Base-by-base conservation (phyloP, 2,888 invertebrate genomes). In the Amphimallon solstitiale region DNA sequence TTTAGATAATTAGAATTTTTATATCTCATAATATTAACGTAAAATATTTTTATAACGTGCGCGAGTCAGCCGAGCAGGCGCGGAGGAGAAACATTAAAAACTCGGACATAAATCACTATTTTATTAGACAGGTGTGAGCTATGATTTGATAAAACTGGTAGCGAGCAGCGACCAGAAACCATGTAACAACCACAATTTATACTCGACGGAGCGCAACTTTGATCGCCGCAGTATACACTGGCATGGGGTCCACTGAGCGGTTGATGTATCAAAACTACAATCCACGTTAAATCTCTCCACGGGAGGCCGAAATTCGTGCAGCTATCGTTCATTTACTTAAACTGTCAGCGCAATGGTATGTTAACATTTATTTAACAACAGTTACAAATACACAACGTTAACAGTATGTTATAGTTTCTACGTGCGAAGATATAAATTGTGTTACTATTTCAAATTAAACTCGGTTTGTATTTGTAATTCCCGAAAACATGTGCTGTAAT, bases 291-390 rank as follows among this genome's bases (percentile, higher is more conserved):
- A 68, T 66, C 69, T 63, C 71, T 59, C 71, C 35, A 63, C 71
- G 66, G 70, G 71, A 69, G 68, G 52, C 69, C 54, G 66, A 69
- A 69, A 69, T 71, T 68, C 68, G 66, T 66, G 66, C 66, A 66
- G 71, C 69, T 66, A 69, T 71, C 67, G 69, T 69, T 78, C 77
- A 78, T 78, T 78, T 78, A 70, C 62, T 68, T 73, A 74, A 74
- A 72, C 76, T 76, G 77, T 73, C 67, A 69, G 70, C 71, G 74
- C 76, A 75, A 76, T 75, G 76, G 76, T 77, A 77, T 76, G 75
- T 74, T 78, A 77, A 77, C 77, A 77, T 78, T 78, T 70, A 68
- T 75, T 75, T 74, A 75, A 74, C 73, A 74, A 74, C 60, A 49
- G 49, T 45, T 54, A 52, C 46, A 65, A 59, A 59, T 65, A 62